Evolutionary conservation across 1,140 invertebrate species (phyloP), one percentile per base, ranked within the genome.

Genomic region (Drosophila seguyi): DNA sequence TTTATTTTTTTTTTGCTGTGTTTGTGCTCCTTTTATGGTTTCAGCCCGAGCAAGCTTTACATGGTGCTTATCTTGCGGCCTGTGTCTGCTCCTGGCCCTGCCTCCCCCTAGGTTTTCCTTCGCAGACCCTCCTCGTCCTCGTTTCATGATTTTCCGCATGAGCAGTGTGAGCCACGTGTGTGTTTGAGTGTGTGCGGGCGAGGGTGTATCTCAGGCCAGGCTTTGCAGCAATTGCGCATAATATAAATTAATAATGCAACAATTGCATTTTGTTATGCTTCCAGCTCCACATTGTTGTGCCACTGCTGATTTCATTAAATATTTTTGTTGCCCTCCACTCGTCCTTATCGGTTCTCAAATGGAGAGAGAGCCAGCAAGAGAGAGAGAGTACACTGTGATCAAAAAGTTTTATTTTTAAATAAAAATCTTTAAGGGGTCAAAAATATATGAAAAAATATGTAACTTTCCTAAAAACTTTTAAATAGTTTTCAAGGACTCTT

Each of bases 181-280:
- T n/a, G 41, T 38, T 36, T 31, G 31, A 34, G 34, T 53, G 41
- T 47, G 25, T 44, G 27, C 34, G 68, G 20, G 55, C 16, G 27
- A 14, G 22, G 11, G 36, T 41, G 39, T 52, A 20, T 36, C 20
- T 29, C 62, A 61, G 60, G 59, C 52, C 63, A 58, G 60, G 29
- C 27, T 42, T 45, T 53, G 66, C 81, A 81, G 73, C 86, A 90
- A 90, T 90, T 90, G 86, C 81, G 85, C 78, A 90, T 90, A 90
- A 90, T 90, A 90, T 90, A 88, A 88, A 88, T 90, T 90, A 90
- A 90, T 90, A 90, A 90, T 90, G 85, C 85, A 90, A 81, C 86
- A 90, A 90, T 90, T 90, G 85, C 81, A 90, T 79, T 84, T 90
- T 75, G 81, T 85, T 85, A 74, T 85, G 77, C 77, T 80, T 58